Base-by-base conservation (phyloP, 2,797 vertebrate species). In the Sebastiscus tertius region DNA sequence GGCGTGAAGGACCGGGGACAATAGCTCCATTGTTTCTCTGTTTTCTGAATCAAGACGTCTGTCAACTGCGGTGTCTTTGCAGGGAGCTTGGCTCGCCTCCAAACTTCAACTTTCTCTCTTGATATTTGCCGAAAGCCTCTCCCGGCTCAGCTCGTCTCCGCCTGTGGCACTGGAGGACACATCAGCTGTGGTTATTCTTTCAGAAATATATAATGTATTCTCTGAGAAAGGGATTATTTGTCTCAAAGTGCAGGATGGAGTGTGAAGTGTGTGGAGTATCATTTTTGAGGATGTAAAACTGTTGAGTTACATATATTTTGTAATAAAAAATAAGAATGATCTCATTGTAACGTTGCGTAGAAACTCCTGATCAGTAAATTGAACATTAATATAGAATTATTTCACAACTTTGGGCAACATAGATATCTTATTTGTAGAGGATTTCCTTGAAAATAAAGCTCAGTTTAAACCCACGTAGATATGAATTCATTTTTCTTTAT, bases 11-110 rank as follows among this genome's bases (percentile, higher is more conserved):
- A 58, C 75, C 13, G 39, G 79, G 79, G 84, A 96, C 95, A 96
- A 94, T 92, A 58, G 83, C 71, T 63, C 84, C 56, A 93, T 95
- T 96, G 94, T 95, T 87, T 91, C 75, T 69, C 56, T 71, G 69
- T 67, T 61, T 82, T 83, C 79, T 80, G 72, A 80, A 89, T 91
- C 86, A 90, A 90, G 88, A 92, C 78, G 79, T 89, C 90, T 85
- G 75, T 90, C 88, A 81, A 67, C 81, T 60, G 82, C 61, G 27
- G 77, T 71, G 89, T 90, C 81, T 81, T 63, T 70, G 79, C 81
- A 77, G 64, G 75, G 61, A 52, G 42, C 63, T 80, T 89, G 92
- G 90, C 81, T 61, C 56, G 9, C 12, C 69, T 83, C 87, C 90
- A 90, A 46, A 87, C 79, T 46, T 84, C 4, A 79, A 83, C 72